A percentile compares a stretch with the other conserved stretches of the same genome.
Conservation (phyloP, 2,797 vertebrate genomes). For the Dermochelys coriacea region DNA sequence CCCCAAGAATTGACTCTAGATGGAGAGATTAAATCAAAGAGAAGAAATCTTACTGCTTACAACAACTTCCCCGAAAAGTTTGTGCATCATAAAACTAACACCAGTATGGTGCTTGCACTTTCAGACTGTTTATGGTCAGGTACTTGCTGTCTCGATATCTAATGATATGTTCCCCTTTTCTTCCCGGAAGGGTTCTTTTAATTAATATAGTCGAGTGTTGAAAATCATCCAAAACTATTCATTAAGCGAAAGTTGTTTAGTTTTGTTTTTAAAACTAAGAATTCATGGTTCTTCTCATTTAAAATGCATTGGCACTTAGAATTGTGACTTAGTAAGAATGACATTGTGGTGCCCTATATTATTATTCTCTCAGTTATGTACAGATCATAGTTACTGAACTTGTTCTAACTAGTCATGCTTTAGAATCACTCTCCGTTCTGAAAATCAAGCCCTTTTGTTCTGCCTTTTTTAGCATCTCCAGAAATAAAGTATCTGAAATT, state of each 20-base stretch:
- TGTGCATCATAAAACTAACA: neutral
- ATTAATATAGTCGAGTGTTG: neutral
- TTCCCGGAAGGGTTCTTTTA: neutral
- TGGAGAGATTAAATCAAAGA: neutral
- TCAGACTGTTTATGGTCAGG: neutral
- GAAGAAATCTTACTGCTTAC: neutral
- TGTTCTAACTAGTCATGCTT: neutral
- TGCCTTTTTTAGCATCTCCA: neutral
- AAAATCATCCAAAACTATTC: neutral
- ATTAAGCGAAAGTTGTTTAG: neutral
- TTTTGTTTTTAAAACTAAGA: neutral
- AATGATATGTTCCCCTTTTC: neutral
- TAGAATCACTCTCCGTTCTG: neutral
- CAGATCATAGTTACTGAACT: neutral
- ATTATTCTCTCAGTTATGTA: neutral
- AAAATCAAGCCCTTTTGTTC: constrained; percentile 41
- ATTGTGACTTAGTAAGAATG: neutral
- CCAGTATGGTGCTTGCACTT: neutral
- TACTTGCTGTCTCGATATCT: neutral
- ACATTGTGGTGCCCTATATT: neutral
- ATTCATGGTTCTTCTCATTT: neutral
- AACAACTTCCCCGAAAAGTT: neutral
- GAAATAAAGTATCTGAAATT: constrained; percentile 2
- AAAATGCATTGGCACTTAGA: neutral
- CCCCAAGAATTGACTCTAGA: neutral